A percentile compares a stretch with the other conserved stretches of the same genome.
These are phyloP conservation scores for Verasper variegatus DNA, from an alignment of 2,113 vertebrate species.

Conservation along the genomic window DNA sequence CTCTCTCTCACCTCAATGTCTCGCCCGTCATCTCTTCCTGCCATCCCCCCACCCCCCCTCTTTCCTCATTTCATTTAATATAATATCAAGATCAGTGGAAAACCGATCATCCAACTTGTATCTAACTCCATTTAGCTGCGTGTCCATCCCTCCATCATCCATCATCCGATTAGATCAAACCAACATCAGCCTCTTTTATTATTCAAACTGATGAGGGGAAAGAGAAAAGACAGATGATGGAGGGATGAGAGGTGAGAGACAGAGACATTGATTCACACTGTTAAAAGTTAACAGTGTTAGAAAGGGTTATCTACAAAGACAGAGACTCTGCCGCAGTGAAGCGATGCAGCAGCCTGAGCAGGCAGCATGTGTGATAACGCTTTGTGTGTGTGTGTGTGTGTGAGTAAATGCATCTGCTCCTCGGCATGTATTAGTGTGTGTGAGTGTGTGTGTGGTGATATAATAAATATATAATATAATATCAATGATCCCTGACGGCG, in stretches of 20 bases:
- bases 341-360: conserved; percentile 51
- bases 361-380: conserved; percentile 21
- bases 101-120: conserved; percentile 12
- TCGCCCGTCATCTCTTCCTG: neutral
- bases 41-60: neutral
- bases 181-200: conserved; percentile 10
- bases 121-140: neutral
- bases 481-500: conserved; percentile 71
- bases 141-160: neutral
- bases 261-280: neutral
- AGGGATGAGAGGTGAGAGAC: neutral
- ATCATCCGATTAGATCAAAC: conserved; percentile 11
- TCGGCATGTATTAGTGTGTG: conserved; percentile 6
- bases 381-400: conserved; percentile 9
- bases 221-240: neutral
- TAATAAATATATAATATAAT: conserved; percentile 49
- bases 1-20: neutral
- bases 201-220: conserved; percentile 10
- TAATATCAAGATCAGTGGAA: neutral
- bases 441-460: conserved; percentile 11
- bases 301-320: neutral
- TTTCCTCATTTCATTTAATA: conserved; percentile 11
- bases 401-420: neutral
- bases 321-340: conserved; percentile 48
- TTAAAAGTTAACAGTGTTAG: neutral